phyloP scores from a whole-genome alignment of 2,113 vertebrate species.

The Zootoca vivipara region DNA sequence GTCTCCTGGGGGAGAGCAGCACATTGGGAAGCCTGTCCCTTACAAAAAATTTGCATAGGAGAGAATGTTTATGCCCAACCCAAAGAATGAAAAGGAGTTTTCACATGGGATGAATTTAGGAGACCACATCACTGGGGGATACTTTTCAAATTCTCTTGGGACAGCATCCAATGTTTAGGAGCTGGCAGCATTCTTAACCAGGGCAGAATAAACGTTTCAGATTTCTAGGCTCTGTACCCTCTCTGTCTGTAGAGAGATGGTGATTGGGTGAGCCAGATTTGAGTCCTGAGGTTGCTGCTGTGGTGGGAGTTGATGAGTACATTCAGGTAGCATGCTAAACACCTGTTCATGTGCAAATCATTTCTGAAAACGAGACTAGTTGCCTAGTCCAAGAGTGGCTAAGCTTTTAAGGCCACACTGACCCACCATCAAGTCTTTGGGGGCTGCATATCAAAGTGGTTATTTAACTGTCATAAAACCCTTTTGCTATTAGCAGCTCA shows the following conservation, averaged over 20 bases:
- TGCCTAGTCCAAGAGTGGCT: background rate
- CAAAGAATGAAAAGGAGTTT: conserved; percentile 51
- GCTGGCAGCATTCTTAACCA: background rate
- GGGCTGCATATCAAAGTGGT: too few species aligned
- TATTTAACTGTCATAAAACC: too few species aligned
- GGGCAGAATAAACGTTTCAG: background rate
- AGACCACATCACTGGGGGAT: conserved; percentile 34
- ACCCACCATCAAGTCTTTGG: too few species aligned
- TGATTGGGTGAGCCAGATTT: background rate
- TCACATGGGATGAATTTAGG: conserved; percentile 60
- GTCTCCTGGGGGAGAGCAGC: background rate
- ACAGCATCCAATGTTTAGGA: background rate
- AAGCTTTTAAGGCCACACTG: too few species aligned
- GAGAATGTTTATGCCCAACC: conserved; percentile 44
- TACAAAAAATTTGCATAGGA: background rate
- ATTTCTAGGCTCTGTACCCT: background rate
- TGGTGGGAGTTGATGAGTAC: background rate
- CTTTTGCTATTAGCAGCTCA: too few species aligned
- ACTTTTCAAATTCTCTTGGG: background rate
- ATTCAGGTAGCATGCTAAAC: background rate
- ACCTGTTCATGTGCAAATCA: background rate
- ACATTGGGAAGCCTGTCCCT: background rate
- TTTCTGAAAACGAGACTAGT: background rate
- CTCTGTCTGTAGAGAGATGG: background rate
- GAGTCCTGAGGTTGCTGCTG: background rate